Evolutionary conservation across 2,888 invertebrate genomes (phyloP).

Genomic region (Drosophila mayaguana): DNA sequence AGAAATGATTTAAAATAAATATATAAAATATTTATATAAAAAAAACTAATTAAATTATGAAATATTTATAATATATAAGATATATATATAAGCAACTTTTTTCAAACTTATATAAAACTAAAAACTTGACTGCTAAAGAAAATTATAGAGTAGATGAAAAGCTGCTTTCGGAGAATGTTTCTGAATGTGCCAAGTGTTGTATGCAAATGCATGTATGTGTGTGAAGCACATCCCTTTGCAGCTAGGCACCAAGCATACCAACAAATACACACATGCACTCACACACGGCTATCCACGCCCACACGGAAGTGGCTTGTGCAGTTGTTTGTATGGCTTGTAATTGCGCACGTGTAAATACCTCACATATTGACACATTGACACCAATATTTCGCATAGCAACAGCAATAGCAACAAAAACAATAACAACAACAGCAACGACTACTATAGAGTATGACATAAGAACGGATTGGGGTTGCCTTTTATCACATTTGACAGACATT

Average conservation of each 20-base stretch:
- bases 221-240: conserved; percentile 34
- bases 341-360: conserved; percentile 75
- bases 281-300: background rate
- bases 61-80: too few relatives aligned
- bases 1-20: background rate
- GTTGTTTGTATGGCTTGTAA: conserved; percentile 66
- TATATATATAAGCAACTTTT: too few relatives aligned
- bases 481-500: conserved; percentile 27
- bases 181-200: background rate
- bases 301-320: conserved; percentile 17
- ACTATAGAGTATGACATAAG: conserved; percentile 15
- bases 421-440: conserved; percentile 11
- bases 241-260: conserved; percentile 13
- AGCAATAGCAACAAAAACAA: conserved; percentile 17
- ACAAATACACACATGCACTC: background rate
- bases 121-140: background rate
- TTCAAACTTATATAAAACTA: background rate
- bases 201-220: background rate
- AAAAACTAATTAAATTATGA: too few relatives aligned
- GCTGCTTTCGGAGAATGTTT: background rate
- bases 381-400: conserved; percentile 56
- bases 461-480: conserved; percentile 60
- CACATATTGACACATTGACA: conserved; percentile 74
- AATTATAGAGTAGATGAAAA: conserved; percentile 14
- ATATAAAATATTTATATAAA: too few relatives aligned